A percentile compares a stretch with the other conserved stretches of the same genome.
phyloP scores from a whole-genome alignment of 2,888 invertebrate genomes.

The Smittia aterrima region DNA sequence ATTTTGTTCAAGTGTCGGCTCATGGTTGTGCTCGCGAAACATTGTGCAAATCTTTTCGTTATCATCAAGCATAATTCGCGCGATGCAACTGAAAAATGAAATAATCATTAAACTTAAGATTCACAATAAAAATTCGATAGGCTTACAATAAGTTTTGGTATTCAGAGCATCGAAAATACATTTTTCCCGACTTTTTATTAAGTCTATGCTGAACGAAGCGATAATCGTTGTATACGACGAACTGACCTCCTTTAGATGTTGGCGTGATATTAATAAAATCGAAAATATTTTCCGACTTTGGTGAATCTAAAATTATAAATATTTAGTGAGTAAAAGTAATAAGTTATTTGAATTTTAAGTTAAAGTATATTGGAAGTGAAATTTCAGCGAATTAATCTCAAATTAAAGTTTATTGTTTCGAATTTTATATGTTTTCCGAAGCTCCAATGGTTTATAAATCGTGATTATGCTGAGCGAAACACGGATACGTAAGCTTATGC shows the following conservation, averaged over 20 bases:
- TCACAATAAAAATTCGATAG: background rate
- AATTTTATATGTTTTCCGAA: too few relatives aligned
- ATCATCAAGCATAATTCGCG: constrained; percentile 3
- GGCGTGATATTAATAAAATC: background rate
- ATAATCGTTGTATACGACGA: background rate
- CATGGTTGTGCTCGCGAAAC: constrained; percentile 6
- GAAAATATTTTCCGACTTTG: constrained; percentile 16
- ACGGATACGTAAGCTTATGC: constrained; percentile 18
- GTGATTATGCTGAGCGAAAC: background rate
- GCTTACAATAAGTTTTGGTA: constrained; percentile 23
- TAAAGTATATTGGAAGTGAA: background rate
- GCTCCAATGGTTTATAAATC: background rate
- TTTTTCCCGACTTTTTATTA: background rate
- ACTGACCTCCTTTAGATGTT: constrained; percentile 21
- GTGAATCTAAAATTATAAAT: background rate
- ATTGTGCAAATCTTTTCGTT: background rate
- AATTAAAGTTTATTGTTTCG: background rate
- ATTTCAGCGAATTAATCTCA: background rate
- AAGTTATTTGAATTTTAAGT: background rate
- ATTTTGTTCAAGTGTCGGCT: background rate
- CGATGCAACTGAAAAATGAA: constrained; percentile 8
- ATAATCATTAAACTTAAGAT: too few relatives aligned
- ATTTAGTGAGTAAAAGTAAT: background rate
- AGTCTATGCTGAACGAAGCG: constrained; percentile 14
- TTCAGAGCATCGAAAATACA: background rate